These are phyloP conservation scores for Ashinkailepas kermadecensis DNA, from an alignment of 2,888 invertebrate genomes.

Conservation along the genomic window DNA sequence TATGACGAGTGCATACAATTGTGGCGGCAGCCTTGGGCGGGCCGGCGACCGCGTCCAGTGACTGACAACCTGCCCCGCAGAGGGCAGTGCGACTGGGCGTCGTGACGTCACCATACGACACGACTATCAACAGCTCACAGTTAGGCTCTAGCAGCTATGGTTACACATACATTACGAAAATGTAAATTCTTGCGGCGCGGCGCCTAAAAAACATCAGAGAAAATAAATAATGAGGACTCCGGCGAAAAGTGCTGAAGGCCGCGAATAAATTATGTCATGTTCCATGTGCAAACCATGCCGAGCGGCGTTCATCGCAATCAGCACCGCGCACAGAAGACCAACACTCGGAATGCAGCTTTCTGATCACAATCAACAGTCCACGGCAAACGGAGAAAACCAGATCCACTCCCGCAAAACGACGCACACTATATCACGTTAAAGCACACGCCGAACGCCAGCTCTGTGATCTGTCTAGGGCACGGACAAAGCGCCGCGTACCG, in stretches of 20 bases:
- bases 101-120: neutral
- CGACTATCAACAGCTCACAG: neutral
- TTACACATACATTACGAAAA: constrained; percentile 1
- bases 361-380: neutral
- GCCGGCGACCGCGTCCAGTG: neutral
- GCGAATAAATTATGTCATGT: neutral
- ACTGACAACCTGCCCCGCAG: neutral
- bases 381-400: neutral
- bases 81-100: neutral
- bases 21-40: neutral
- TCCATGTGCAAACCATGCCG: too few relatives aligned
- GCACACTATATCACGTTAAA: constrained; percentile 13
- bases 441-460: neutral
- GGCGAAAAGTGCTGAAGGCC: neutral
- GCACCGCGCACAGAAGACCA: neutral
- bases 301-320: too few relatives aligned
- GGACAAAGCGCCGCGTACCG: neutral
- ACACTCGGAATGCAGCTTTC: neutral
- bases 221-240: neutral
- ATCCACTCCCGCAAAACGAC: neutral
- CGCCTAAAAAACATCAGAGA: neutral
- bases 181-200: neutral
- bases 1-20: neutral
- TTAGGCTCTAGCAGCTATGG: neutral
- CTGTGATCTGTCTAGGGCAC: neutral